Percentiles rank a stretch among this genome's conserved stretches.
Evolutionary conservation across 1,140 invertebrate genomes (phyloP).

Genomic region (Zaprionus africanus): DNA sequence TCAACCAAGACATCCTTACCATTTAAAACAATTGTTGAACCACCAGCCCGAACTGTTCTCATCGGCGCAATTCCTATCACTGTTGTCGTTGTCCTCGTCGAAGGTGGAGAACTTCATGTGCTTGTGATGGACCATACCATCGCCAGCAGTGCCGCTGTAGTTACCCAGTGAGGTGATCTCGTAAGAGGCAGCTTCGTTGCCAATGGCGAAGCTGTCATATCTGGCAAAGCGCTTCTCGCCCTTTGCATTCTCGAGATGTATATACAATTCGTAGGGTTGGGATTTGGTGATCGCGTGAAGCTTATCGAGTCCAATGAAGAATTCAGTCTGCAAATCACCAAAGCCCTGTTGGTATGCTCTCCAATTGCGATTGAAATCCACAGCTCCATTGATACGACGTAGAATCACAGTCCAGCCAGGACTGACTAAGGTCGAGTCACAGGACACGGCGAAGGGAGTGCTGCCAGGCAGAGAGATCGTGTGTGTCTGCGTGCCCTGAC

Average conservation of each 20-base stretch:
- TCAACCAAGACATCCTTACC: background rate
- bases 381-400: conserved; percentile 27
- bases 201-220: conserved; percentile 32
- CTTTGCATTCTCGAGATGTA: conserved; percentile 21
- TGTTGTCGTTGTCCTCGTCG: conserved; percentile 89
- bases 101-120: conserved; percentile 89
- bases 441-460: conserved; percentile 30
- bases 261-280: conserved; percentile 39
- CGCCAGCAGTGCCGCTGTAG: conserved; percentile 88
- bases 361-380: conserved; percentile 36
- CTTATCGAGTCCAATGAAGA: conserved; percentile 44
- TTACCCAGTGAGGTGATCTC: conserved; percentile 86
- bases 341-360: conserved; percentile 37
- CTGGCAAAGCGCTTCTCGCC: conserved; percentile 30
- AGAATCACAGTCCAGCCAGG: conserved; percentile 35
- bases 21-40: conserved; percentile 85
- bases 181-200: conserved; percentile 87
- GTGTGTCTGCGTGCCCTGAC: conserved; percentile 22
- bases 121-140: conserved; percentile 88
- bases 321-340: conserved; percentile 29
- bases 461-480: conserved; percentile 18
- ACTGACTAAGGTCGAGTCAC: conserved; percentile 22
- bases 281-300: conserved; percentile 35
- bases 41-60: conserved; percentile 88
- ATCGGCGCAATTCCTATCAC: conserved; percentile 88